Base-by-base conservation (phyloP, 2,113 vertebrate species). In the Callorhinus ursinus region DNA sequence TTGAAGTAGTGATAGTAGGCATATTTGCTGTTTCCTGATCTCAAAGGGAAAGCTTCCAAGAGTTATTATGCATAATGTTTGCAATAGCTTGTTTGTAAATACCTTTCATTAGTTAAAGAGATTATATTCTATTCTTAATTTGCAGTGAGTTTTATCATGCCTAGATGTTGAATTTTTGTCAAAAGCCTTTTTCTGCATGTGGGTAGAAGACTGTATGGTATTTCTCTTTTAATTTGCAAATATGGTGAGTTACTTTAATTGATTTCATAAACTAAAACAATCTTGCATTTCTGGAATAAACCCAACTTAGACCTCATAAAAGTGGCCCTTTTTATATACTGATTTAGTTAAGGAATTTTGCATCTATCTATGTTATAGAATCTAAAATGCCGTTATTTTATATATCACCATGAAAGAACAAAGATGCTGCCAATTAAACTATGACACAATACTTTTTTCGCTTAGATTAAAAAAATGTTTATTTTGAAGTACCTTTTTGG, bases 181-280 rank as follows among this genome's bases (percentile, higher is more conserved):
- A 42, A 51, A 82, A 67, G 31, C 18, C 7, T 36, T 94, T 69
- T 85, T 94, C 31, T 31, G 39, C 33, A 46, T 39, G 51, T 80
- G 87, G 6, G 14, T 76, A 81, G 72, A 69, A 85, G 84, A 57
- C 85, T 16, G 31, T 31, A 65, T 42, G n/a, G 19, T 81, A 19
- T 93, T 96, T 89, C 5, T 77, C 53, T 88, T 84, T 88, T 80
- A 89, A 90, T 81, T 36, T 91, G 59, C 8, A 42, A 92, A 88
- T 39, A 92, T 46, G 46, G 33, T 65, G 1, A 88, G 36, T 76
- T 59, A 80, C 24, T 77, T 74, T 51, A 83, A 83, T 57, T 85
- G 8, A 80, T 39, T 93, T 93, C 71, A 79, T 95, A 97, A 89
- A 5, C 57, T 94, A 80, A 92, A 74, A 39, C 8, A 55, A 53